Percentiles rank a stretch among this genome's conserved stretches.
phyloP scores from a whole-genome alignment of 2,888 invertebrate genomes.

The Digitonthophagus gazella region DNA sequence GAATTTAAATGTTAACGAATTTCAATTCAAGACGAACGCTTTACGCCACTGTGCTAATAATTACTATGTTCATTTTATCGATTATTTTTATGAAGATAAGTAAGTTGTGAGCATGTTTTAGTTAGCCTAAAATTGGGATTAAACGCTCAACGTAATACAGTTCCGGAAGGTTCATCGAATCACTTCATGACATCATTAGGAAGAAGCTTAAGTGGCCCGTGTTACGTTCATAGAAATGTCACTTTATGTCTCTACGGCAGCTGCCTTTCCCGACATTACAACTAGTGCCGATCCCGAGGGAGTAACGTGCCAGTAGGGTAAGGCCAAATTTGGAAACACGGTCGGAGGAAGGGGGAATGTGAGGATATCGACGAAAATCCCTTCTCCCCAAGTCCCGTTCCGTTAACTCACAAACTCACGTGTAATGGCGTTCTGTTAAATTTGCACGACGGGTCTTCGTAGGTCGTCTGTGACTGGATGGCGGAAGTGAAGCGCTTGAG shows the following conservation, averaged over 20 bases:
- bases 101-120: no score
- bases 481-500: background rate
- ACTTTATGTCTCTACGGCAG: background rate
- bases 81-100: no score
- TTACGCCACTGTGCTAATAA: no score
- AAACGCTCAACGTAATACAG: no score
- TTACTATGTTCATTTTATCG: no score
- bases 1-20: no score
- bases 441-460: slow-evolving; percentile 2
- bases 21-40: no score
- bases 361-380: background rate
- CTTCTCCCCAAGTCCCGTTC: slow-evolving; percentile 11
- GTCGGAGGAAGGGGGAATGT: background rate
- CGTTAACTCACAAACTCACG: slow-evolving; percentile 9
- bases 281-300: background rate
- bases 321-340: background rate
- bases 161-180: background rate
- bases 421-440: slow-evolving; percentile 9
- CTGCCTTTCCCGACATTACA: background rate
- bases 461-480: background rate
- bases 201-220: background rate
- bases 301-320: background rate
- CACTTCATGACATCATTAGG: background rate
- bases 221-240: background rate
- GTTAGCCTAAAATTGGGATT: no score